A percentile compares a stretch with the other conserved stretches of the same genome.
Conservation (phyloP, 2,888 invertebrate genomes). For the Argyra leucocephala region DNA sequence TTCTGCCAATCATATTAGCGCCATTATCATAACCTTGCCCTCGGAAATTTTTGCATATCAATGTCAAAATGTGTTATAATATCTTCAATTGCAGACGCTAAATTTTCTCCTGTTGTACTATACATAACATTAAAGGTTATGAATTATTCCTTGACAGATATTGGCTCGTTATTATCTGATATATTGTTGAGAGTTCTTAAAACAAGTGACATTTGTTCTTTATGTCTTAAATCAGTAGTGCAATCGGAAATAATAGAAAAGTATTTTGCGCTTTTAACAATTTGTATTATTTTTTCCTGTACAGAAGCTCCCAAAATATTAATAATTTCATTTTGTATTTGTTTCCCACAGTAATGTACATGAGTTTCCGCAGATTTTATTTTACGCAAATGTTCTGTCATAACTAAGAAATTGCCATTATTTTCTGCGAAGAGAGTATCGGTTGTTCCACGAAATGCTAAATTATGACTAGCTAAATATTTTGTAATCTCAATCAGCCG, state of each 20-base stretch:
- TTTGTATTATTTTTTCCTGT: constrained; percentile 4
- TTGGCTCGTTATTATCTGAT: constrained; percentile 7
- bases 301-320: constrained; percentile 7
- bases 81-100: constrained; percentile 9
- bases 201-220: constrained; percentile 8
- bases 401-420: constrained; percentile 4
- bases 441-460: constrained; percentile 8
- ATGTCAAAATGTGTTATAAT: constrained; percentile 7
- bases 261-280: constrained; percentile 7
- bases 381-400: constrained; percentile 7
- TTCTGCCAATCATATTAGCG: constrained; percentile 7
- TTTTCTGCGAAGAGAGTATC: constrained; percentile 8
- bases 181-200: constrained; percentile 9
- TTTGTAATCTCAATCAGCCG: constrained; percentile 8
- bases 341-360: constrained; percentile 7
- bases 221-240: constrained; percentile 9
- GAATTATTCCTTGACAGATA: constrained; percentile 7
- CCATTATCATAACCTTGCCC: constrained; percentile 4
- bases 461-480: constrained; percentile 9
- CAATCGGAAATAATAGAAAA: constrained; percentile 9
- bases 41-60: constrained; percentile 9
- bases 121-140: constrained; percentile 8
- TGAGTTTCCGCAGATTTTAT: constrained; percentile 8
- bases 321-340: constrained; percentile 9
- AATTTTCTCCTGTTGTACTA: constrained; percentile 8